phyloP scores from a whole-genome alignment of 2,797 vertebrate species.

The Danio jaintianensis region DNA sequence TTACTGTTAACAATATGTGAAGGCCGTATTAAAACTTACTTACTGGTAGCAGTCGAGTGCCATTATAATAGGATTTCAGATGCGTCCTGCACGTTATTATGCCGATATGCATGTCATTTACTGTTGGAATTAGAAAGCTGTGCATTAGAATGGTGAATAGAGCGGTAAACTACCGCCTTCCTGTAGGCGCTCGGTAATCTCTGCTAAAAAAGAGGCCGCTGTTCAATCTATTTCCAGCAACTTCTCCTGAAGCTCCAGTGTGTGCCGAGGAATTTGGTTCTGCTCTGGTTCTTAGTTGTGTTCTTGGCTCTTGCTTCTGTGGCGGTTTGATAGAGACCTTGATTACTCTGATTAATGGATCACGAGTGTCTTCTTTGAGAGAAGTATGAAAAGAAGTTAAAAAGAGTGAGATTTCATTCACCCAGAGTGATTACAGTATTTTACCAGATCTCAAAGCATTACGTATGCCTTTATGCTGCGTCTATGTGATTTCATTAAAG shows the following conservation, averaged over 20 bases:
- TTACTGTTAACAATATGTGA: constrained; percentile 86
- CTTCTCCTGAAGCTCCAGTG: constrained; percentile 31
- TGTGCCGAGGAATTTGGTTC: constrained; percentile 3
- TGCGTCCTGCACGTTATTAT: constrained; percentile 76
- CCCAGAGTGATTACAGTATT: constrained; percentile 22
- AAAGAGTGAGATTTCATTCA: constrained; percentile 32
- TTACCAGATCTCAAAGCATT: constrained; percentile 5
- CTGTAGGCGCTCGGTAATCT: constrained; percentile 21
- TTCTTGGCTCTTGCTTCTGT: not conserved
- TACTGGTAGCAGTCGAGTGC: constrained; percentile 77
- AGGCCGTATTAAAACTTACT: constrained; percentile 87
- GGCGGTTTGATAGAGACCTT: constrained; percentile 27
- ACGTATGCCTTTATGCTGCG: constrained; percentile 81
- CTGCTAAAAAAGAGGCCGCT: constrained; percentile 19
- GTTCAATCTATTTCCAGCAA: constrained; percentile 41
- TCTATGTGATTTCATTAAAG: constrained; percentile 64
- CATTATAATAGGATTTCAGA: constrained; percentile 79
- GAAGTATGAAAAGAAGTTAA: constrained; percentile 32
- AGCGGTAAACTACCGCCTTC: constrained; percentile 34
- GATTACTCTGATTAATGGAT: constrained; percentile 58
- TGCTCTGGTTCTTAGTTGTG: not conserved
- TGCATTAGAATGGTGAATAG: constrained; percentile 41
- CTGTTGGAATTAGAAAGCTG: constrained; percentile 60
- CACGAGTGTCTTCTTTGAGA: constrained; percentile 40
- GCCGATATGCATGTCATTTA: constrained; percentile 68